These are phyloP conservation scores for Anser brachyrhynchus DNA, from an alignment of 2,113 vertebrate species.

Conservation along the genomic window DNA sequence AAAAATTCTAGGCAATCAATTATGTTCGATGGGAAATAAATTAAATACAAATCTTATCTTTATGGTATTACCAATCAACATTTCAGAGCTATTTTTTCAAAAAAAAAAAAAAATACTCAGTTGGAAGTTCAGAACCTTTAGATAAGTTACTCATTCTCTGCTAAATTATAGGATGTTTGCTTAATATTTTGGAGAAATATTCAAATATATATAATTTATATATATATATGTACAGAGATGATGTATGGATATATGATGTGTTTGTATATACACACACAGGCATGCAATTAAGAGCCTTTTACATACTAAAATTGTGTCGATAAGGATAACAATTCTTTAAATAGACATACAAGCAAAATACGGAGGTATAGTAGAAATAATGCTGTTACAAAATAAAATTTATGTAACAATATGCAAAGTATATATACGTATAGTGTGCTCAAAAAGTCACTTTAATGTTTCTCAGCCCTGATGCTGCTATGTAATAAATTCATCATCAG, in stretches of 20 bases:
- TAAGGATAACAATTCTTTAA: neutral
- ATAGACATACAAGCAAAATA: neutral
- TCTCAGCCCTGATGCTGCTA: neutral
- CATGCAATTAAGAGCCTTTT: neutral
- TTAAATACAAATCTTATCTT: neutral
- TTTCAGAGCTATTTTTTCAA: neutral
- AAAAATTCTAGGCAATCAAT: neutral
- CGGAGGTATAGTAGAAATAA: neutral
- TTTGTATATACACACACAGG: neutral
- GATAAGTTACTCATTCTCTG: neutral
- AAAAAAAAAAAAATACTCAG: too few relatives aligned
- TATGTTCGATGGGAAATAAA: neutral
- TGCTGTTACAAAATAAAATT: neutral
- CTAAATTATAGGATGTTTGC: neutral
- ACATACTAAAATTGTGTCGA: neutral
- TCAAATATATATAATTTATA: accelerated
- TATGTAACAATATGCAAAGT: neutral
- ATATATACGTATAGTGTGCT: neutral
- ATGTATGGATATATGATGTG: neutral
- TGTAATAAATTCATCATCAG: neutral
- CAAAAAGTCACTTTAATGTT: neutral
- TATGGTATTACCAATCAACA: neutral
- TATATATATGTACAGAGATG: neutral
- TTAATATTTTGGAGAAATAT: neutral
- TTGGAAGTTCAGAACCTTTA: neutral